Evolutionary conservation across 2,888 invertebrate species (phyloP), one percentile per base, ranked within the genome.

Genomic region (Tortricodes alternella): DNA sequence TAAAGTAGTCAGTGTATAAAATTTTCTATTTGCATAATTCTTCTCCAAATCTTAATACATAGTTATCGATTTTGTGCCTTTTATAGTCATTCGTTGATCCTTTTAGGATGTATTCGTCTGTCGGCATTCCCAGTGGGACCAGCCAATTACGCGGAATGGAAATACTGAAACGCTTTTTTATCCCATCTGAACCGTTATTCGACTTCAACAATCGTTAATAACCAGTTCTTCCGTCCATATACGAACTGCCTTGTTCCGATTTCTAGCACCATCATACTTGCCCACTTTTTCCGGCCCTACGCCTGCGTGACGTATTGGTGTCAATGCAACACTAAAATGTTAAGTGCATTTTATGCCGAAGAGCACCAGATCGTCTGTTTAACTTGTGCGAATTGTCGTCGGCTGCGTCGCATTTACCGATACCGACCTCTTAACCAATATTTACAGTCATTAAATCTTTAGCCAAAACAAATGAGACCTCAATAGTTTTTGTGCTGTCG

Each of bases 241-340:
- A 82, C 55, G 84, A 78, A 32, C 52, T 46, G 68, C 62, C 78
- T 72, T 80, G 82, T 86, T 84, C 83, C 86, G 78, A 88, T 89
- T 89, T 88, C 89, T 89, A 89, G 83, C 76, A 79, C 74, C 79
- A 76, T 71, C 75, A 66, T 66, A 62, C 58, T 73, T 78, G 78
- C 75, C 78, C 77, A 78, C 73, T 80, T 89, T 86, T 88, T 87
- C 62, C 64, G 67, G 65, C 73, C 76, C 76, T 74, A 73, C 76
- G 64, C 65, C 65, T 63, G 65, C 64, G 70, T 78, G 81, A 83
- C 78, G 73, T 80, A 83, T 86, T 76, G 84, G 84, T 89, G 89
- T 85, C 88, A 86, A 81, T 82, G 81, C 77, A 83, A 83, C 81
- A 84, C 86, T 88, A 86, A 87, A 85, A 82, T 79, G 85, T 79